These are phyloP conservation scores for Lysandra bellargus DNA, from an alignment of 2,888 invertebrate genomes.

Conservation along the genomic window DNA sequence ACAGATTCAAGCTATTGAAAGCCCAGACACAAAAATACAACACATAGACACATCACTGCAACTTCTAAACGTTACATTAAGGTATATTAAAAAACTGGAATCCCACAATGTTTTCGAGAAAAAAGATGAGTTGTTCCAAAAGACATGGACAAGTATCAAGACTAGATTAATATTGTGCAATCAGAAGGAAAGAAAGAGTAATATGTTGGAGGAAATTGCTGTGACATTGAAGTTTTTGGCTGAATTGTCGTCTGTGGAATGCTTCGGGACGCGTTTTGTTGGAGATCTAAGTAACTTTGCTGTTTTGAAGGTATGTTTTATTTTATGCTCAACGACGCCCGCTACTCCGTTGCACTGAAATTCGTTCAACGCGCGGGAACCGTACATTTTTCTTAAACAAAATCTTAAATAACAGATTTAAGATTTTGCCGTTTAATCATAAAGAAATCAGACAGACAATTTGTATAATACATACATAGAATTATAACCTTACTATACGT, in stretches of 20 bases:
- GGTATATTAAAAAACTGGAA: conserved; percentile 68
- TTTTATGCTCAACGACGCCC: too few species aligned
- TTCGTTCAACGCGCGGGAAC: too few species aligned
- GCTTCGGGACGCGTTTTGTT: conserved; percentile 55
- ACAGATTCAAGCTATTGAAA: conserved; percentile 61
- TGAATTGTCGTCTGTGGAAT: conserved; percentile 61
- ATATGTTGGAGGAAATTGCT: conserved; percentile 57
- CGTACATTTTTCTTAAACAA: too few species aligned
- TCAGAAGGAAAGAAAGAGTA: conserved; percentile 31
- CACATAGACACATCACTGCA: conserved; percentile 63
- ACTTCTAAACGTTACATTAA: conserved; percentile 56
- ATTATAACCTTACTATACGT: too few species aligned
- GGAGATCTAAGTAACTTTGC: conserved; percentile 56
- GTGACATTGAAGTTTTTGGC: conserved; percentile 60
- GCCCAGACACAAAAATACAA: conserved; percentile 52
- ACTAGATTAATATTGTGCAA: conserved; percentile 49
- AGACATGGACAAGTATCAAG: conserved; percentile 62
- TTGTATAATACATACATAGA: too few species aligned
- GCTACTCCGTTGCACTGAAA: too few species aligned
- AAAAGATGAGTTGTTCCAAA: conserved; percentile 57
- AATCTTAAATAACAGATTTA: too few species aligned
- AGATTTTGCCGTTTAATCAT: too few species aligned
- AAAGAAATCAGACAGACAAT: too few species aligned
- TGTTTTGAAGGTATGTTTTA: conserved; percentile 56
- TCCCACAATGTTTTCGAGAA: conserved; percentile 58